Conservation (phyloP, 2,113 vertebrate species). For the Gallinago undulata region DNA sequence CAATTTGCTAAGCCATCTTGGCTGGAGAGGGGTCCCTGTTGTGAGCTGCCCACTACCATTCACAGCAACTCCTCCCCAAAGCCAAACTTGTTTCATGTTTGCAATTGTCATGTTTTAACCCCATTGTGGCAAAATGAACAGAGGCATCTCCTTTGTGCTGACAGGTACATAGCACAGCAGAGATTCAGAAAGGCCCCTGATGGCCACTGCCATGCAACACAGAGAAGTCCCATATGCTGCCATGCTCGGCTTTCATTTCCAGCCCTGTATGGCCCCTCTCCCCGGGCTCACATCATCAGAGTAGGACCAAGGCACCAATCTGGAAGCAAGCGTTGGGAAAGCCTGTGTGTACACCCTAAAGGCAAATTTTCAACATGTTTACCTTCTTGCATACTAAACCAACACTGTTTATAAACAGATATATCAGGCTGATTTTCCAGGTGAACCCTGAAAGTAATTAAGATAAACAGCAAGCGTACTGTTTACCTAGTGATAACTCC, state of each 20-base stretch:
- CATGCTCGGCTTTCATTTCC: background rate
- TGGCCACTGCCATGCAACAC: rapidly evolving
- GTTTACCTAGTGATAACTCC: background rate
- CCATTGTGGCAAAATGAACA: background rate
- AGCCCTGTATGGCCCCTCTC: rapidly evolving
- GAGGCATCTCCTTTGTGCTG: background rate
- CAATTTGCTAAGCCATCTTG: background rate
- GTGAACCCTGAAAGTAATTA: background rate
- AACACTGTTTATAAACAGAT: background rate
- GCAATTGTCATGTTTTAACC: background rate
- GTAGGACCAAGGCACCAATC: background rate
- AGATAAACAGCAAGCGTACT: background rate
- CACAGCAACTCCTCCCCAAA: background rate
- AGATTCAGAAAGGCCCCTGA: background rate
- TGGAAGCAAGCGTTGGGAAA: background rate
- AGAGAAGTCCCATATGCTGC: background rate
- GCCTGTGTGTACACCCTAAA: background rate
- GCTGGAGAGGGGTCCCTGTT: background rate
- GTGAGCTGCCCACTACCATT: background rate
- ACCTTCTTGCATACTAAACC: background rate
- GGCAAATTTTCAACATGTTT: background rate
- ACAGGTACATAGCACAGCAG: background rate
- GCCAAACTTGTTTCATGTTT: background rate
- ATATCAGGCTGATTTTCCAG: background rate
- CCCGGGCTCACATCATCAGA: background rate